Evolutionary conservation across 2,113 vertebrate species (phyloP), one percentile per base, ranked within the genome.

Genomic region (Struthidea cinerea): DNA sequence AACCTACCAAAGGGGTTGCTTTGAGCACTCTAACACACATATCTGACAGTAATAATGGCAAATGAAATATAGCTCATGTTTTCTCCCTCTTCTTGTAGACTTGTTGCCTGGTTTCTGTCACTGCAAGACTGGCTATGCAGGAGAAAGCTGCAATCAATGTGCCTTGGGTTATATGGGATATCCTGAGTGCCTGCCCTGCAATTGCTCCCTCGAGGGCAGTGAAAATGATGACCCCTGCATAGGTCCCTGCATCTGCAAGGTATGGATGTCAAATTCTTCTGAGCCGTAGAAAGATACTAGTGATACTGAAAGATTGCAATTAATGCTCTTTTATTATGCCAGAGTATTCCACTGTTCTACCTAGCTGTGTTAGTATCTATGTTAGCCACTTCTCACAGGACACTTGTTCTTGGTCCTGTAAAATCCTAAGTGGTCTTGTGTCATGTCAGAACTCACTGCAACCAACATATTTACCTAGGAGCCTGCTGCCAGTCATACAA

Each of bases 81-180:
- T 93, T 74, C 39, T 89, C 7, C 49, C 8, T 96, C 37, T 93
- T 80, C 26, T 35, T 4, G 1, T 89, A 99, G 99, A 96, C 68
- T 94, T 98, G 97, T 94, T 97, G 63, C 98, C 98, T 84, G 99
- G 99, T 87, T 99, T 98, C 84, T 99, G 99, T 94, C 97, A 97
- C 90, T 99, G 99, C 98, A 99, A 98, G 98, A 94, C 97, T 96
- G 99, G 99, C 70, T 99, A 98, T 73, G 96, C 97, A 95, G 99
- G 99, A 74, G 94, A 98, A 76, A 98, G 80, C 93, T 99, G 99
- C 95, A 97, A 98, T 95, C 98, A 73, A 32, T 99, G 99, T 97
- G 97, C 97, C 49, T 95, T 98, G 89, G 99, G 99, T 85, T 98
- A 98, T 71, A 96, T 13, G 10, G 98, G 98, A 20, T 99, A 97